Percentiles rank a stretch among this genome's conserved stretches.
These are phyloP conservation scores for Scarus forsteni DNA, from an alignment of 2,797 vertebrate genomes.

Conservation along the genomic window DNA sequence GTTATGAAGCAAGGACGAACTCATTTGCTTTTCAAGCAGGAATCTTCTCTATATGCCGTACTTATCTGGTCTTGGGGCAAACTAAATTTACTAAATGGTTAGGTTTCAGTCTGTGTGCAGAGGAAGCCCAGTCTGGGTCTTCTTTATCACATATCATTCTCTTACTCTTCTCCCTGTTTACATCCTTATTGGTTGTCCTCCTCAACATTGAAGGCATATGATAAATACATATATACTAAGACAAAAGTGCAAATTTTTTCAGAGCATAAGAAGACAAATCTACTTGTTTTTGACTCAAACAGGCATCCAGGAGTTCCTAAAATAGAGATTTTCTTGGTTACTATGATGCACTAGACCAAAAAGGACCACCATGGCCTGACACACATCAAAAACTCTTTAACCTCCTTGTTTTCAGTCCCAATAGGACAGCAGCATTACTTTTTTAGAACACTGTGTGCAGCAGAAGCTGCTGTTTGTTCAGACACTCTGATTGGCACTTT, in stretches of 20 bases:
- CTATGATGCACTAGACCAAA: neutral
- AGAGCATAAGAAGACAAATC: neutral
- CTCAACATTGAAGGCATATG: too few species aligned
- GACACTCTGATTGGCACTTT: conserved; percentile 1
- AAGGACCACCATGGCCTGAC: neutral
- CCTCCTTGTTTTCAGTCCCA: conserved; percentile 13
- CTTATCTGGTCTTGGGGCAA: too few species aligned
- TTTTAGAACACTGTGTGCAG: conserved; percentile 11
- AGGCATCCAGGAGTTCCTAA: neutral
- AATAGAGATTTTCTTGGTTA: neutral
- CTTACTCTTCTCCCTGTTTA: too few species aligned
- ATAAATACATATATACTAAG: too few species aligned
- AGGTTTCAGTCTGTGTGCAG: too few species aligned
- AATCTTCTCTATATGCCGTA: neutral
- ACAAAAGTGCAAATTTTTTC: too few species aligned
- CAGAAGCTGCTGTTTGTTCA: conserved; percentile 8
- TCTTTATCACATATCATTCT: too few species aligned
- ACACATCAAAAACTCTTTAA: neutral
- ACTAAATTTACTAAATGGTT: too few species aligned
- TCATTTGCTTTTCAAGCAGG: neutral
- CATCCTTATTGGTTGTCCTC: too few species aligned
- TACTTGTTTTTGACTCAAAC: neutral
- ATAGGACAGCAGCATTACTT: neutral
- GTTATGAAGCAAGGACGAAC: neutral
- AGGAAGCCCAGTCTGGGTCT: too few species aligned